These are phyloP conservation scores for Esperia sulphurella DNA, from an alignment of 2,888 invertebrate species.

Conservation along the genomic window DNA sequence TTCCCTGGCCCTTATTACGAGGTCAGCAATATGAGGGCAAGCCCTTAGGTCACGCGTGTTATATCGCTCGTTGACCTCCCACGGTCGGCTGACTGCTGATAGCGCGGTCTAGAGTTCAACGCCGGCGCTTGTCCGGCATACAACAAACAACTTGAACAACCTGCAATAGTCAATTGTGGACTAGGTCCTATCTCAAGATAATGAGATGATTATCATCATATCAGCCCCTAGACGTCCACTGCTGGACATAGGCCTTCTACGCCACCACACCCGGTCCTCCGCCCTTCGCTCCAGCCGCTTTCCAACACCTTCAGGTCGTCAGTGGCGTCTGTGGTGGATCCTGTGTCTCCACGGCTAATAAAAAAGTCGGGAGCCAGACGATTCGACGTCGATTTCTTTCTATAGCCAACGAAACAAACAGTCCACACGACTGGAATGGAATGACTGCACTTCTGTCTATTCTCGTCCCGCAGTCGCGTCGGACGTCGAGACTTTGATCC, in stretches of 20 bases:
- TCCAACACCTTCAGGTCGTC: too few species aligned
- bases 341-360: too few species aligned
- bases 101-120: background rate
- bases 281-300: too few species aligned
- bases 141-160: background rate
- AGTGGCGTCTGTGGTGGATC: too few species aligned
- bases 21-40: background rate
- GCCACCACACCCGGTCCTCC: too few species aligned
- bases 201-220: too few species aligned
- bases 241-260: too few species aligned
- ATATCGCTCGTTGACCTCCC: background rate
- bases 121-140: background rate
- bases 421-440: background rate
- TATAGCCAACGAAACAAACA: background rate
- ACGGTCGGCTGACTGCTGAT: too few species aligned
- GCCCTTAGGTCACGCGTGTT: background rate
- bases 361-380: too few species aligned
- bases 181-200: too few species aligned
- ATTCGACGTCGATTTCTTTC: background rate
- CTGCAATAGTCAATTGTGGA: background rate
- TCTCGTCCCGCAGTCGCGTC: slow-evolving; percentile 15
- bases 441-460: slow-evolving; percentile 16
- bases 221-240: too few species aligned
- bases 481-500: slow-evolving; percentile 51
- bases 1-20: too few species aligned